Base-by-base conservation (phyloP, 2,113 vertebrate species). In the Tympanuchus pallidicinctus region DNA sequence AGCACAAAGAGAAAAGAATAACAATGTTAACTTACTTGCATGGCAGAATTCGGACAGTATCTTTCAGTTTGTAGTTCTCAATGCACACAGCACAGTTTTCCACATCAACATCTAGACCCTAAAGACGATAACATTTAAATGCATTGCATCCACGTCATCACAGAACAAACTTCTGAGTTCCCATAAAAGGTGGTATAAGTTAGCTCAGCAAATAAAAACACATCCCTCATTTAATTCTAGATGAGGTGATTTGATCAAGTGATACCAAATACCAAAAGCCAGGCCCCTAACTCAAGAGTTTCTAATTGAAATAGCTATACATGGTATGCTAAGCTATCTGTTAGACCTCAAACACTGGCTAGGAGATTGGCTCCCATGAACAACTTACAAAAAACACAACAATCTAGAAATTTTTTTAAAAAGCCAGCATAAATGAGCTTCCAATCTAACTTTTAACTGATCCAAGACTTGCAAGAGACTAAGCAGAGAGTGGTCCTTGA, bases 71-170 rank as follows among this genome's bases (percentile, higher is more conserved):
- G 90, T 98, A 98, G 82, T 97, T 98, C 96, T 98, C 98, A 94
- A 98, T 98, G 88, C 98, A 98, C 78, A 98, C 98, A 82, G 98
- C 98, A 97, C 98, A 98, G 65, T 98, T 98, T 93, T 98, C 98
- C 80, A 97, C 96, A 93, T 98, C 98, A 65, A 98, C 86, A 88
- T 98, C 97, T 47, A 98, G 96, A 92, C 97, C 98, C 98, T 98
- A 50, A 87, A 90, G 20, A 82, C 30, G 28, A 84, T 81, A 83
- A 97, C 32, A 91, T 92, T 88, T 80, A 80, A 83, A 82, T 43
- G 30, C 11, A 60, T 86, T 72, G 24, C 50, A 66, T 43, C 43
- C 56, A 77, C 59, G 67, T 80, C 45, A 56, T 52, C 63, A 71
- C 42, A 81, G 25, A 92, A 66, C 34, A 83, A 77, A 28, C 28